phyloP scores from a whole-genome alignment of 2,888 invertebrate species.

The Macrophya alboannulata region DNA sequence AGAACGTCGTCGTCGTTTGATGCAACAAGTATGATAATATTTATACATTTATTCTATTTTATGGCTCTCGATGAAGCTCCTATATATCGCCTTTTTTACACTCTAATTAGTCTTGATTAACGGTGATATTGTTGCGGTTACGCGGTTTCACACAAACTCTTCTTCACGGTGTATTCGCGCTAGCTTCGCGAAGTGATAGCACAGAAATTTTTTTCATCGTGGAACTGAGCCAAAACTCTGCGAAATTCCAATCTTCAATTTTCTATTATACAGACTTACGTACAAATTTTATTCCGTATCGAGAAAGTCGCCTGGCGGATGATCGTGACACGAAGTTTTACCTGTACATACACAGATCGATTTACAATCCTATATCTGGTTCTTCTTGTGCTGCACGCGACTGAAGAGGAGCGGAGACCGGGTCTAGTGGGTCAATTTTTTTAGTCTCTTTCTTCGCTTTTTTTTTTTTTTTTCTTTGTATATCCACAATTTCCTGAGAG shows the following conservation, averaged over 20 bases:
- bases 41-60: background rate
- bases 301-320: too few species aligned
- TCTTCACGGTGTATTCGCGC: constrained; percentile 4
- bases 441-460: too few species aligned
- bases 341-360: too few species aligned
- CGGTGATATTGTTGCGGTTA: constrained; percentile 46
- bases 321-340: background rate
- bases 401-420: too few species aligned
- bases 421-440: background rate
- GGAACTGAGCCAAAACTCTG: too few species aligned
- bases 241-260: too few species aligned
- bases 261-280: too few species aligned
- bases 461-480: background rate
- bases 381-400: background rate
- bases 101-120: constrained; percentile 52
- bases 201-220: too few species aligned
- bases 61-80: background rate
- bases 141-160: constrained; percentile 43
- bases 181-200: too few species aligned
- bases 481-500: background rate
- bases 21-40: too few species aligned
- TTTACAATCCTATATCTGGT: background rate
- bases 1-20: background rate
- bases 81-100: constrained; percentile 30
- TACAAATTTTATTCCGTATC: too few species aligned